Evolutionary conservation across 2,797 vertebrate species (phyloP).

Genomic region (Calcarius lapponicus): DNA sequence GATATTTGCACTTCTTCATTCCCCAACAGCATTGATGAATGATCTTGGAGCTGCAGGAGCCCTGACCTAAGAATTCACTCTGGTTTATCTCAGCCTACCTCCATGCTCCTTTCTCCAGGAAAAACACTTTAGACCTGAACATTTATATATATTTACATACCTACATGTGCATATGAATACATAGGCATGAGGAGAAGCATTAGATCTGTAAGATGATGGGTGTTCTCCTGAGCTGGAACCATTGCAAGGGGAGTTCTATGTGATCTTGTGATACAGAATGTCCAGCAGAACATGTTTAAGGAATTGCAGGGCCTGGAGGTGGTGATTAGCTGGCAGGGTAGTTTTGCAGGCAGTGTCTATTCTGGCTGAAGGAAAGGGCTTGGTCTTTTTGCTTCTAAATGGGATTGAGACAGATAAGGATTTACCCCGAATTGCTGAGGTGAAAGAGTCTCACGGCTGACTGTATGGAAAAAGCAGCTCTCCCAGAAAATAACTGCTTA

Average conservation of each 20-base stretch:
- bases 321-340: background rate
- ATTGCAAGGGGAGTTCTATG: rapidly evolving
- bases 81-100: background rate
- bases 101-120: background rate
- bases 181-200: background rate
- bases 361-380: background rate
- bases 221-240: background rate
- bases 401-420: background rate
- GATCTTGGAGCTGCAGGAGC: background rate
- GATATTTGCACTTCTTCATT: background rate
- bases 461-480: background rate
- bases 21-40: background rate
- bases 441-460: background rate
- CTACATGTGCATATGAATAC: background rate
- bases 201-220: background rate
- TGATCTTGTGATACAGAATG: background rate
- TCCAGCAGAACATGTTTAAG: background rate
- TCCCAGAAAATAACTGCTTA: background rate
- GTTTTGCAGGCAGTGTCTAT: background rate
- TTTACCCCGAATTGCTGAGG: background rate
- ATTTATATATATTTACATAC: background rate
- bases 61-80: background rate
- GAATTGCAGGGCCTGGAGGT: background rate
- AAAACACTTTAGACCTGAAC: background rate
- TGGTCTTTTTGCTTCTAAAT: background rate